Evolutionary conservation across 35 echinoderm and acorn worm species (phyloP).

Genomic region (Stichopus chloronotus): DNA sequence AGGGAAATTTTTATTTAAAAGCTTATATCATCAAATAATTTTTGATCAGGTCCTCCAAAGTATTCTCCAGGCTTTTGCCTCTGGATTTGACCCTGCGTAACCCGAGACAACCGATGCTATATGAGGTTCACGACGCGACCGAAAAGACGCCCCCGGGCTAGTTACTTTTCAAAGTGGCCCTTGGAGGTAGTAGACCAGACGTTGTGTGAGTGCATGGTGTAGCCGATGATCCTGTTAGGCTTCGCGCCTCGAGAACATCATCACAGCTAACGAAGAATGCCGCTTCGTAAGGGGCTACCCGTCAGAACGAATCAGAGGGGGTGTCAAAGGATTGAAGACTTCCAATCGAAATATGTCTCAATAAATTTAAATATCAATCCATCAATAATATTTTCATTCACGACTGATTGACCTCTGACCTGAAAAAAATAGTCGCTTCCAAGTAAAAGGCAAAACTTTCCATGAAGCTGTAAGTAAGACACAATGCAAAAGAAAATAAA

Average conservation of each 20-base stretch:
- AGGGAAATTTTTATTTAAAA: neutral
- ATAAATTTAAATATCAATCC: conserved; percentile 18
- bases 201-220: neutral
- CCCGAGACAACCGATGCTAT: conserved; percentile 15
- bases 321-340: conserved; percentile 27
- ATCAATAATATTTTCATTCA: neutral
- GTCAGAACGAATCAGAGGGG: conserved; percentile 12
- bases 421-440: neutral
- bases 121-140: conserved; percentile 23
- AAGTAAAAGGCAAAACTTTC: neutral
- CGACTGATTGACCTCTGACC: neutral
- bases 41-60: neutral
- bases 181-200: conserved; percentile 29
- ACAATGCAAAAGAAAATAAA: neutral
- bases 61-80: neutral
- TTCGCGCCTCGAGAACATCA: too few relatives aligned
- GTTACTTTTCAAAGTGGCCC: conserved; percentile 51
- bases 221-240: neutral
- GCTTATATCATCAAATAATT: conserved; percentile 19
- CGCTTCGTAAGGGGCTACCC: neutral
- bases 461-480: too few relatives aligned
- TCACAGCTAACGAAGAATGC: neutral
- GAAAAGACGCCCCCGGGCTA: neutral
- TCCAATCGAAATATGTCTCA: neutral
- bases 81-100: conserved; percentile 25